Conservation (phyloP, 2,888 invertebrate species). For the Mesoligia furuncula region DNA sequence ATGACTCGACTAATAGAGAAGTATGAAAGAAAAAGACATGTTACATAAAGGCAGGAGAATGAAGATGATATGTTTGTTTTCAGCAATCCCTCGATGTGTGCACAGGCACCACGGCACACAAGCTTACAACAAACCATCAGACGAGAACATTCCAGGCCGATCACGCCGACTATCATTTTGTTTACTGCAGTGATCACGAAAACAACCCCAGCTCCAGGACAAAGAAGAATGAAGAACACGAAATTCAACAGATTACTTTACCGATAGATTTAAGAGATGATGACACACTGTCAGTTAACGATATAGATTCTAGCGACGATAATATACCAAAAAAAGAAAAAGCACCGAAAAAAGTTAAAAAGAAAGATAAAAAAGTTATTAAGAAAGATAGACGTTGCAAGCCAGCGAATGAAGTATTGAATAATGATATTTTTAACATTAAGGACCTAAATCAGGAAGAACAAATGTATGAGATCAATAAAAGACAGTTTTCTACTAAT, state of each 20-base stretch:
- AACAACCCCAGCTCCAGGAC: too few species aligned
- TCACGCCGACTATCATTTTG: conserved; percentile 8
- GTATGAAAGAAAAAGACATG: not conserved
- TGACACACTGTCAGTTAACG: not conserved
- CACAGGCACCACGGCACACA: not conserved
- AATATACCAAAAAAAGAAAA: not conserved
- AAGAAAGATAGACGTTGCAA: conserved; percentile 27
- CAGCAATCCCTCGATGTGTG: conserved; percentile 4
- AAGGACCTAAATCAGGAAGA: conserved; percentile 42
- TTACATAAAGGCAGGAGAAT: not conserved
- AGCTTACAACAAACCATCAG: not conserved
- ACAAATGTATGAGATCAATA: conserved; percentile 46
- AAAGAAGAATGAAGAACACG: not conserved
- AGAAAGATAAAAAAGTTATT: not conserved
- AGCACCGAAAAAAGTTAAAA: not conserved
- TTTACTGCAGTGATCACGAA: not conserved
- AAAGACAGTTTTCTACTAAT: conserved; percentile 20
- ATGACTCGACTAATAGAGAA: not conserved
- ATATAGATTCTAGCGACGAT: conserved; percentile 2
- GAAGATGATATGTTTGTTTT: not conserved
- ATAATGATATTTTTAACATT: conserved; percentile 31
- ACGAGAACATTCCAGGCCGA: not conserved
- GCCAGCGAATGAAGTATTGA: conserved; percentile 30
- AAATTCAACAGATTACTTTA: not conserved
- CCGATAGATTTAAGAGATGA: conserved; percentile 6